These are phyloP conservation scores for Epinephelus awoara DNA, from an alignment of 2,797 vertebrate genomes.

Conservation along the genomic window DNA sequence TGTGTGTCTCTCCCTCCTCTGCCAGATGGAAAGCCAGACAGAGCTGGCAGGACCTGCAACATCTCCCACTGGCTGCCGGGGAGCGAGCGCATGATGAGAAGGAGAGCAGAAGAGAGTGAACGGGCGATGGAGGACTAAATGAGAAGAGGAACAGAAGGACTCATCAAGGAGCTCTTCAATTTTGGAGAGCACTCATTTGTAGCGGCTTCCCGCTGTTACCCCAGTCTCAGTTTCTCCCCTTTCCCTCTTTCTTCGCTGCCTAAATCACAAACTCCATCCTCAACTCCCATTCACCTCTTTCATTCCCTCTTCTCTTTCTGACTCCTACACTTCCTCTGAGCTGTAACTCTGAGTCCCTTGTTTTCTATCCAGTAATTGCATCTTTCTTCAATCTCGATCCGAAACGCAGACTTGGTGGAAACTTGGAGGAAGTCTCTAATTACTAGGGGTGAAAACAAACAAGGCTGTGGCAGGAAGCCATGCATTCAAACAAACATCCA, in stretches of 20 bases:
- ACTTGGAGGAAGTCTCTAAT: slow-evolving; percentile 55
- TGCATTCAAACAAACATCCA: slow-evolving; percentile 23
- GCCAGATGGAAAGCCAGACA: slow-evolving; percentile 76
- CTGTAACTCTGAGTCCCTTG: slow-evolving; percentile 31
- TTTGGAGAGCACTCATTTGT: slow-evolving; percentile 76
- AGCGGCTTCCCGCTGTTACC: slow-evolving; percentile 59
- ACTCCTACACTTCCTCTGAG: slow-evolving; percentile 39
- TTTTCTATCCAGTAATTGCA: slow-evolving; percentile 46
- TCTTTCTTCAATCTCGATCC: slow-evolving; percentile 42
- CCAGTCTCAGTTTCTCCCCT: slow-evolving; percentile 35
- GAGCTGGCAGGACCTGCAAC: slow-evolving; percentile 74
- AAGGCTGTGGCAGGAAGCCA: slow-evolving; percentile 21
- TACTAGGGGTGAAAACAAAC: slow-evolving; percentile 44
- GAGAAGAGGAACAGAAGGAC: slow-evolving; percentile 73
- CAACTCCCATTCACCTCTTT: slow-evolving; percentile 56
- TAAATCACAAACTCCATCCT: slow-evolving; percentile 47
- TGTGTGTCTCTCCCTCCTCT: slow-evolving; percentile 28
- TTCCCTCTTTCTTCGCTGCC: slow-evolving; percentile 17
- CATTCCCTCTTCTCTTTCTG: slow-evolving; percentile 12
- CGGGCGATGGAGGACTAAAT: slow-evolving; percentile 60
- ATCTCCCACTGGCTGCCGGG: slow-evolving; percentile 72
- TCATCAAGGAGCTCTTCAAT: slow-evolving; percentile 75
- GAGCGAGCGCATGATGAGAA: slow-evolving; percentile 50
- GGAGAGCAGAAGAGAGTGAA: slow-evolving; percentile 50
- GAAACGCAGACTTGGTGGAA: slow-evolving; percentile 32